A percentile compares a stretch with the other conserved stretches of the same genome.
phyloP scores from a whole-genome alignment of 2,888 invertebrate species.

The Anticlea derivata region DNA sequence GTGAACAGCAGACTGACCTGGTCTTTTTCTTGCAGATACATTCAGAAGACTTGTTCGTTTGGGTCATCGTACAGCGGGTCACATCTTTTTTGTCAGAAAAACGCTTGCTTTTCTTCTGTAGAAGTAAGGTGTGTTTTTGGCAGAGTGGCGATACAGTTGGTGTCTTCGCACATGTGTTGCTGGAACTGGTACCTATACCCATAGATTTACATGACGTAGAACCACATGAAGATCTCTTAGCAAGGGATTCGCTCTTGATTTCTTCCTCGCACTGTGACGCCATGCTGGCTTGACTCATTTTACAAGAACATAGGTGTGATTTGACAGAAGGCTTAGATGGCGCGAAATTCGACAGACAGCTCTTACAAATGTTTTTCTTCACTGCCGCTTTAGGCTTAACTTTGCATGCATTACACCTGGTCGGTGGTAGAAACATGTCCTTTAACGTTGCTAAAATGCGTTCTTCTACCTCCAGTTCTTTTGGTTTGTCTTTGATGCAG shows the following conservation, averaged over 20 bases:
- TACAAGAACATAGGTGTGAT: conserved; percentile 14
- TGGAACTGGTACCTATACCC: conserved; percentile 15
- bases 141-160: conserved; percentile 2
- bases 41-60: conserved; percentile 12
- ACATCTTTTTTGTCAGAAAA: conserved; percentile 4
- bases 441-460: conserved; percentile 17
- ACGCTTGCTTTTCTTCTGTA: conserved; percentile 3
- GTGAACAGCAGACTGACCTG: conserved; percentile 12
- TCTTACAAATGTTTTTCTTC: conserved; percentile 19
- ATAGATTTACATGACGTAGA: conserved; percentile 20
- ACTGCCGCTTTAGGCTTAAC: conserved; percentile 1
- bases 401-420: conserved; percentile 2
- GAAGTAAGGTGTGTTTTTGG: conserved; percentile 12
- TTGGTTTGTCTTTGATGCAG: conserved; percentile 2
- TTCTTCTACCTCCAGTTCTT: conserved; percentile 9
- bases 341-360: conserved; percentile 16
- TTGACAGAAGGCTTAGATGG: conserved; percentile 1
- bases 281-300: conserved; percentile 18
- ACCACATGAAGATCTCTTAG: background rate
- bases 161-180: background rate
- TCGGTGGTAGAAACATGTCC: conserved; percentile 18
- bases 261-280: conserved; percentile 1
- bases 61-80: conserved; percentile 3
- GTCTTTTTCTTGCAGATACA: conserved; percentile 17
- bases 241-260: conserved; percentile 2